Evolutionary conservation across 2,113 vertebrate genomes (phyloP).

Genomic region (Gasterosteus nipponicus): DNA sequence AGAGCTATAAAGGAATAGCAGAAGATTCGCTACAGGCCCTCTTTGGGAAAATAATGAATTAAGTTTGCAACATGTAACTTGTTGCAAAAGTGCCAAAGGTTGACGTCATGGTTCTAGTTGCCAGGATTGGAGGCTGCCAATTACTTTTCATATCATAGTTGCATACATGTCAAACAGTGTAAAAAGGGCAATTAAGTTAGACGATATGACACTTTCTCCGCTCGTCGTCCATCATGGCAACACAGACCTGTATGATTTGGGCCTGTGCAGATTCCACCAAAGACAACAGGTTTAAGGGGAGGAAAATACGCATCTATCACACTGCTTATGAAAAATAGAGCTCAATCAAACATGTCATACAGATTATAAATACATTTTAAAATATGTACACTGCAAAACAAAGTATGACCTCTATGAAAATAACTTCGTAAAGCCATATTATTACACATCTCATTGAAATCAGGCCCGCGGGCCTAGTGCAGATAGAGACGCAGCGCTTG

Average conservation of each 20-base stretch:
- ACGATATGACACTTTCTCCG: background rate
- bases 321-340: slow-evolving; percentile 72
- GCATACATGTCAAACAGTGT: slow-evolving; percentile 50
- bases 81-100: slow-evolving; percentile 29
- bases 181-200: slow-evolving; percentile 52
- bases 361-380: slow-evolving; percentile 84
- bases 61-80: slow-evolving; percentile 12
- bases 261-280: slow-evolving; percentile 34
- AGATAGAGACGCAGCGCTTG: slow-evolving; percentile 52
- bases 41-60: slow-evolving; percentile 47
- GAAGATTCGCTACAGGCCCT: slow-evolving; percentile 16
- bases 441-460: slow-evolving; percentile 64
- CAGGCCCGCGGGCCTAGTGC: slow-evolving; percentile 75
- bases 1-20: slow-evolving; percentile 8
- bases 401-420: slow-evolving; percentile 61
- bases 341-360: slow-evolving; percentile 55
- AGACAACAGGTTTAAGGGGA: slow-evolving; percentile 19
- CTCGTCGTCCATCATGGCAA: slow-evolving; percentile 10
- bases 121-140: background rate
- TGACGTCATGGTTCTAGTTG: background rate
- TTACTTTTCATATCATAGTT: slow-evolving; percentile 1
- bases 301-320: slow-evolving; percentile 42
- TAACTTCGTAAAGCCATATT: slow-evolving; percentile 65
- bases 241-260: slow-evolving; percentile 29
- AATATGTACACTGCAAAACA: slow-evolving; percentile 78